These are phyloP conservation scores for Sthenelais limicola DNA, from an alignment of 2,888 invertebrate species.

Conservation along the genomic window DNA sequence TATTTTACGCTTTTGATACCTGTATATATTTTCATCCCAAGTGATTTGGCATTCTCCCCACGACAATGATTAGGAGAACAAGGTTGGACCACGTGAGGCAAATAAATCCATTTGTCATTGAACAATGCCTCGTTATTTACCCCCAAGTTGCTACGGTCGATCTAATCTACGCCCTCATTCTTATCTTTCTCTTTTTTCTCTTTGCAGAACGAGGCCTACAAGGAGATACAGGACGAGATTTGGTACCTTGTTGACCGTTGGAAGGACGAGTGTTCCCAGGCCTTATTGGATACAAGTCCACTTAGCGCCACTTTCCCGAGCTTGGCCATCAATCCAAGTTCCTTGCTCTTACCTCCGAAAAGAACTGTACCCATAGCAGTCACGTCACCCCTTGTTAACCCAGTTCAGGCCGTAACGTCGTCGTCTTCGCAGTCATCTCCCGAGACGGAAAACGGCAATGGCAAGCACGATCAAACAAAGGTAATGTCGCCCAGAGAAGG, in stretches of 20 bases:
- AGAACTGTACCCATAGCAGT: conserved; percentile 17
- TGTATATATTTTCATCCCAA: too few relatives aligned
- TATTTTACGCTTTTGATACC: too few relatives aligned
- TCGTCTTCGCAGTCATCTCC: background rate
- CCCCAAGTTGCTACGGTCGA: too few relatives aligned
- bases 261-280: conserved; percentile 3
- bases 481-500: background rate
- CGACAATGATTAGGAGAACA: too few relatives aligned
- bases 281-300: conserved; percentile 16
- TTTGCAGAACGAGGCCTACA: conserved; percentile 8
- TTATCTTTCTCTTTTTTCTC: background rate
- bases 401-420: background rate
- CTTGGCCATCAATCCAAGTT: background rate
- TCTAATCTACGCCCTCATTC: background rate
- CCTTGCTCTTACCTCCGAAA: conserved; percentile 16
- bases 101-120: too few relatives aligned
- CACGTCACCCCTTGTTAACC: conserved; percentile 15
- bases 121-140: too few relatives aligned
- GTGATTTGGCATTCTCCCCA: too few relatives aligned
- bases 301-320: background rate
- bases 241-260: background rate
- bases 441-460: background rate
- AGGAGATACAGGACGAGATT: background rate
- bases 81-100: too few relatives aligned
- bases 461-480: background rate